Conservation (phyloP, 2,888 invertebrate genomes). For the Brenthis daphne region DNA sequence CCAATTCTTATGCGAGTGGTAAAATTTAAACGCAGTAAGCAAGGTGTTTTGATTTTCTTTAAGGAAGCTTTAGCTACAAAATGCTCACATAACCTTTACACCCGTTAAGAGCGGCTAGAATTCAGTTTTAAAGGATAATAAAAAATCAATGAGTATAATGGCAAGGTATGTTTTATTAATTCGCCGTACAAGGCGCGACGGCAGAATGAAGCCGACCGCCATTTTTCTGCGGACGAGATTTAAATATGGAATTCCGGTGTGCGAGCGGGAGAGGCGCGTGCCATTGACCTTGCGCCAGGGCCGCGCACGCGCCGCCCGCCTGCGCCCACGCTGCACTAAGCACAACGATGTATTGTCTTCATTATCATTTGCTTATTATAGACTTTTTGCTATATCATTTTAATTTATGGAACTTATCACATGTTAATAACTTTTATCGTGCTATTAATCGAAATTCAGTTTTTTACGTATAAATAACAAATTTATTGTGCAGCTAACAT, state of each 20-base stretch:
- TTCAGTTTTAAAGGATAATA: slow-evolving; percentile 68
- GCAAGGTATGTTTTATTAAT: slow-evolving; percentile 79
- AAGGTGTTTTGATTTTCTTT: background rate
- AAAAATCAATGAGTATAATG: slow-evolving; percentile 73
- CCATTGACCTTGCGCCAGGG: slow-evolving; percentile 80
- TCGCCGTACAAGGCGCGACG: slow-evolving; percentile 71
- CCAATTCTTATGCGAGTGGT: no score
- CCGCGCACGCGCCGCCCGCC: slow-evolving; percentile 70
- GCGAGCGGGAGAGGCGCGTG: slow-evolving; percentile 80
- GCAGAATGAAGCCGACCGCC: slow-evolving; percentile 77
- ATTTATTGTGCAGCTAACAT: background rate
- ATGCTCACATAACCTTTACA: background rate
- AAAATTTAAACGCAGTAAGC: no score
- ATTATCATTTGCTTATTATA: slow-evolving; percentile 28
- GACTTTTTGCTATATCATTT: slow-evolving; percentile 18
- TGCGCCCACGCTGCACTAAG: slow-evolving; percentile 48
- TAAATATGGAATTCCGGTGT: slow-evolving; percentile 83
- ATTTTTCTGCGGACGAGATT: slow-evolving; percentile 83
- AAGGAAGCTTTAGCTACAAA: background rate
- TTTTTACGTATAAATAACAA: background rate
- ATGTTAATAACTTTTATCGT: slow-evolving; percentile 19
- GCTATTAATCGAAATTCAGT: background rate
- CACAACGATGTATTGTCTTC: slow-evolving; percentile 30
- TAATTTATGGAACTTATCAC: slow-evolving; percentile 14
- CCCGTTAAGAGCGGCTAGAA: slow-evolving; percentile 44